A percentile compares a stretch with the other conserved stretches of the same genome.
phyloP scores from a whole-genome alignment of 2,797 vertebrate species.

The Melanotaenia trifasciata region DNA sequence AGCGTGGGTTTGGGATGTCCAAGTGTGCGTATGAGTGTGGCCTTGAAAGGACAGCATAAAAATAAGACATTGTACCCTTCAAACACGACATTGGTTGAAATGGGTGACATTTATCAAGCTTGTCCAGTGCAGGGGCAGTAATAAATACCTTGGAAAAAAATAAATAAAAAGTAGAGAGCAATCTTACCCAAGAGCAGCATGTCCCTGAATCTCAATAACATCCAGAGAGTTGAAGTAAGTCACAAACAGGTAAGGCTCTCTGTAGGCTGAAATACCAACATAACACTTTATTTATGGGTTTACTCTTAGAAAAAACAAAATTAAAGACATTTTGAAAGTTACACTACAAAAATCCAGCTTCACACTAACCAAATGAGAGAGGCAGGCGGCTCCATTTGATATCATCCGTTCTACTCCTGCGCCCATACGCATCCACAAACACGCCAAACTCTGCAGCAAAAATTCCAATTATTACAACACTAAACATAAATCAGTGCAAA shows the following conservation, averaged over 20 bases:
- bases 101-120: background rate
- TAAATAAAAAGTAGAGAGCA: slow-evolving; percentile 2
- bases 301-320: background rate
- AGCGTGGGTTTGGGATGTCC: slow-evolving; percentile 94
- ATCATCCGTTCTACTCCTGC: slow-evolving; percentile 94
- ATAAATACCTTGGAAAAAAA: background rate
- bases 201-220: slow-evolving; percentile 96
- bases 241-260: slow-evolving; percentile 98
- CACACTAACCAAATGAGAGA: slow-evolving; percentile 91
- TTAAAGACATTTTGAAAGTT: background rate
- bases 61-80: background rate
- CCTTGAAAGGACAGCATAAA: slow-evolving; percentile 66
- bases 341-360: background rate
- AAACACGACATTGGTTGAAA: background rate
- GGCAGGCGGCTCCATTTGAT: slow-evolving; percentile 98
- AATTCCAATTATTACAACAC: background rate
- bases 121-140: background rate
- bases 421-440: slow-evolving; percentile 96
- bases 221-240: slow-evolving; percentile 99
- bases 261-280: slow-evolving; percentile 87
- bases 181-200: slow-evolving; percentile 91
- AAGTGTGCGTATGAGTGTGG: slow-evolving; percentile 91
- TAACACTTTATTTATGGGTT: background rate
- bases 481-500: background rate
- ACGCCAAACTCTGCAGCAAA: slow-evolving; percentile 92